phyloP scores from a whole-genome alignment of 2,113 vertebrate species.

The Lates calcarifer region DNA sequence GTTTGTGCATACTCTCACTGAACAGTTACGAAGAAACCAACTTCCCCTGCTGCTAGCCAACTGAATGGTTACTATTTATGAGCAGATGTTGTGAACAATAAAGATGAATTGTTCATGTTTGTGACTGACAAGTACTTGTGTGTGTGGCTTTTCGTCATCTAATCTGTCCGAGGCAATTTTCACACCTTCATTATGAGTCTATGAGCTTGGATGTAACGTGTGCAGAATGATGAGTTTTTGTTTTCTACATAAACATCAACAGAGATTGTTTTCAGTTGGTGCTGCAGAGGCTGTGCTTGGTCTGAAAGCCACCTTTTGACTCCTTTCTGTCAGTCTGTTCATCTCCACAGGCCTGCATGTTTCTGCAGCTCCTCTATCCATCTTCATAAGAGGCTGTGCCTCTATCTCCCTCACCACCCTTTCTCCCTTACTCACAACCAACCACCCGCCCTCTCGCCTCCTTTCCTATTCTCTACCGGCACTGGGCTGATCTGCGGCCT shows the following conservation, averaged over 20 bases:
- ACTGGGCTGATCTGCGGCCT: conserved; percentile 58
- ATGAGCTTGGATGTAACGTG: not conserved
- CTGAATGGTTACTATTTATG: conserved; percentile 27
- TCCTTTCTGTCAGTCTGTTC: not conserved
- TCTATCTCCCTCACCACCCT: conserved; percentile 23
- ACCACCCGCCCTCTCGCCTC: conserved; percentile 23
- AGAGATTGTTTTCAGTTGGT: not conserved
- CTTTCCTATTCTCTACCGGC: conserved; percentile 52
- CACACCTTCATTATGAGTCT: not conserved
- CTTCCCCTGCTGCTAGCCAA: conserved; percentile 33
- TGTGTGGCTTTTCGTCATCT: not conserved
- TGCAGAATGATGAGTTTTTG: not conserved
- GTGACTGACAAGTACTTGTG: not conserved
- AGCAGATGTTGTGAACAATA: accelerated
- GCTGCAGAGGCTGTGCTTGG: not conserved
- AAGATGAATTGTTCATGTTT: not conserved
- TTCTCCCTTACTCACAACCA: conserved; percentile 11
- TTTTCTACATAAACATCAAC: not conserved
- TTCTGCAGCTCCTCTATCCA: conserved; percentile 8
- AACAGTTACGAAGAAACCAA: conserved; percentile 31
- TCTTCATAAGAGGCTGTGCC: conserved; percentile 16
- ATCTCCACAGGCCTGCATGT: conserved; percentile 29
- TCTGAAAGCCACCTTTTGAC: not conserved
- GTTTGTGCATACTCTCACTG: not conserved
- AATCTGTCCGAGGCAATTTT: not conserved